These are phyloP conservation scores for Octodon degus DNA, from an alignment of 2,113 vertebrate genomes.

Conservation along the genomic window DNA sequence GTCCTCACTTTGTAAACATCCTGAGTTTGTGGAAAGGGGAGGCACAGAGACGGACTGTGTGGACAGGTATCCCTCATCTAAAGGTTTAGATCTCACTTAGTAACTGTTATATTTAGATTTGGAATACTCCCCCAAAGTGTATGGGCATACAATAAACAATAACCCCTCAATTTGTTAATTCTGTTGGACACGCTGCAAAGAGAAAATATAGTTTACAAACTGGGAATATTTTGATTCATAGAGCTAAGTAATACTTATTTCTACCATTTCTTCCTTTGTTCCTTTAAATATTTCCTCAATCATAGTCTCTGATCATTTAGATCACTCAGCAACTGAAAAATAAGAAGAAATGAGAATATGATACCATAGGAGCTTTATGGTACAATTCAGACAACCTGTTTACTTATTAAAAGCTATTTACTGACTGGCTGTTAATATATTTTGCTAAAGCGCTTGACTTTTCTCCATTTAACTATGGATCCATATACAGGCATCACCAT, in stretches of 20 bases:
- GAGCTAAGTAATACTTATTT: background rate
- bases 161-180: background rate
- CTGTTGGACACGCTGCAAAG: background rate
- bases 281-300: background rate
- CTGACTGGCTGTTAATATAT: background rate
- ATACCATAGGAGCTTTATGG: background rate
- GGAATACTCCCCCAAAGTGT: background rate
- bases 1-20: too few relatives aligned
- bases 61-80: too few relatives aligned
- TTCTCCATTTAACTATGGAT: background rate
- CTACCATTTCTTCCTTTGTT: background rate
- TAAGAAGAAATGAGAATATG: background rate
- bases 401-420: background rate
- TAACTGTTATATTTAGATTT: too few relatives aligned
- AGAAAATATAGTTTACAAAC: background rate
- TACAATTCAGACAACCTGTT: background rate
- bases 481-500: background rate
- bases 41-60: too few relatives aligned
- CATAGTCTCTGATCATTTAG: background rate
- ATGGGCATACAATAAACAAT: background rate
- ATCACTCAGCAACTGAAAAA: background rate
- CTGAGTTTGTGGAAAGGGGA: too few relatives aligned
- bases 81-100: rapidly evolving
- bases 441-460: background rate
- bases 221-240: background rate